phyloP scores from a whole-genome alignment of 2,113 vertebrate genomes.

The Balaeniceps rex region DNA sequence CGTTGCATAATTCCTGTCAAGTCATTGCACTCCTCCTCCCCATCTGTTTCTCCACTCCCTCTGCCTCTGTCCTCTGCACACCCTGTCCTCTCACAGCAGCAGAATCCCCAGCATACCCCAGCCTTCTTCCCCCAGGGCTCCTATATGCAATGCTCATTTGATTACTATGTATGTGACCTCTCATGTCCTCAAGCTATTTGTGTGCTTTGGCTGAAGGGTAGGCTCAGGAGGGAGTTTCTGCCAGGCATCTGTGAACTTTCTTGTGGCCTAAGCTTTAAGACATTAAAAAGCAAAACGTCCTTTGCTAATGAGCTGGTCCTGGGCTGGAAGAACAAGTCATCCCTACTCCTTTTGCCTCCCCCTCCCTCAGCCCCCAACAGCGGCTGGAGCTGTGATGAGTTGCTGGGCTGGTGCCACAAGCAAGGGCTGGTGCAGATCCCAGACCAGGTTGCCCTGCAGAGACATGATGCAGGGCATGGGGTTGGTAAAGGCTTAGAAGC shows the following conservation, averaged over 20 bases:
- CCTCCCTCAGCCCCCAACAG: neutral
- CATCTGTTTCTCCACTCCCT: neutral
- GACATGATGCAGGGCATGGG: accelerated
- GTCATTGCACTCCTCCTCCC: neutral
- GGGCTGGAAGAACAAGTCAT: neutral
- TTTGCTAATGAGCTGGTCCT: neutral
- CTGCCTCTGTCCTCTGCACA: neutral
- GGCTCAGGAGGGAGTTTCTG: neutral
- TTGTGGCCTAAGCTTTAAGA: neutral
- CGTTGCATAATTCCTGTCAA: neutral
- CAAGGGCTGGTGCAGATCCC: neutral
- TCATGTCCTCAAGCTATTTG: neutral
- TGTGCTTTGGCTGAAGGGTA: neutral
- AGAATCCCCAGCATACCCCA: neutral
- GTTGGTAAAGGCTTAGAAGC: neutral
- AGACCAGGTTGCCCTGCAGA: neutral
- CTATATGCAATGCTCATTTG: neutral
- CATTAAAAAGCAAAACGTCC: neutral
- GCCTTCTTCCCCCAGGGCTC: neutral
- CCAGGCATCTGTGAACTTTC: neutral
- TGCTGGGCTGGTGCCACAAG: neutral
- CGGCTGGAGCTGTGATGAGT: neutral
- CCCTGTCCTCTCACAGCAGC: neutral
- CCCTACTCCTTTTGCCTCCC: neutral
- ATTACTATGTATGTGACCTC: neutral